A percentile compares a stretch with the other conserved stretches of the same genome.
Conservation (phyloP, 1,140 invertebrate genomes). For the Ooceraea biroi region DNA sequence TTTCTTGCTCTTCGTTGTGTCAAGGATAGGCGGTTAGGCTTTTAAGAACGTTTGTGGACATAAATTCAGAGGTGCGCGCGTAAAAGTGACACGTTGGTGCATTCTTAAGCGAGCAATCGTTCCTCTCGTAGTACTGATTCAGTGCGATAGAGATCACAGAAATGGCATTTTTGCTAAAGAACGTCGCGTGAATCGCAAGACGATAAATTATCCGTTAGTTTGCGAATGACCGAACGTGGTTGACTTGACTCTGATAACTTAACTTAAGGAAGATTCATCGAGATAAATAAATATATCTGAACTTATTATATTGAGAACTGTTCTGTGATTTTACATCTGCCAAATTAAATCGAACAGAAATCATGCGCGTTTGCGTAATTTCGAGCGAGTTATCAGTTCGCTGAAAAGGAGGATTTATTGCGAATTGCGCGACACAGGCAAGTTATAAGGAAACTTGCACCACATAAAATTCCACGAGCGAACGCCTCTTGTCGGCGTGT, state of each 20-base stretch:
- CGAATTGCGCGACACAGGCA: slow-evolving; percentile 8
- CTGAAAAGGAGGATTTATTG: slow-evolving; percentile 54
- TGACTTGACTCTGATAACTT: too few species aligned
- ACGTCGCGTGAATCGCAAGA: neutral
- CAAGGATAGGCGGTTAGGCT: slow-evolving; percentile 7
- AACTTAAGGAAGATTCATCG: too few species aligned
- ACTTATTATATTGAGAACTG: neutral
- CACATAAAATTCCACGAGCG: slow-evolving; percentile 42
- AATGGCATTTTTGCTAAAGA: slow-evolving; percentile 8
- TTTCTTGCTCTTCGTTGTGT: slow-evolving; percentile 22
- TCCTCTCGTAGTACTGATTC: neutral
- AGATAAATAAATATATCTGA: slow-evolving; percentile 27
- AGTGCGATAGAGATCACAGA: slow-evolving; percentile 4
- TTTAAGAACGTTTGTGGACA: slow-evolving; percentile 19
- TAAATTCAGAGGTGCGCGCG: slow-evolving; percentile 18
- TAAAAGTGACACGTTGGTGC: slow-evolving; percentile 18
- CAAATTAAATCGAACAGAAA: too few species aligned
- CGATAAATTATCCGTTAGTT: slow-evolving; percentile 22
- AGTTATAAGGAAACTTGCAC: slow-evolving; percentile 71
- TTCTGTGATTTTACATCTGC: neutral
- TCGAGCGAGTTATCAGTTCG: slow-evolving; percentile 55
- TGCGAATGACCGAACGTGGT: neutral
- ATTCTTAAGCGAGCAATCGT: neutral
- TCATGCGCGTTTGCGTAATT: slow-evolving; percentile 51
- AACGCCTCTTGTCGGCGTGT: slow-evolving; percentile 14